A percentile compares a stretch with the other conserved stretches of the same genome.
Evolutionary conservation across 2,113 vertebrate species (phyloP).

Genomic region (Junco hyemalis): DNA sequence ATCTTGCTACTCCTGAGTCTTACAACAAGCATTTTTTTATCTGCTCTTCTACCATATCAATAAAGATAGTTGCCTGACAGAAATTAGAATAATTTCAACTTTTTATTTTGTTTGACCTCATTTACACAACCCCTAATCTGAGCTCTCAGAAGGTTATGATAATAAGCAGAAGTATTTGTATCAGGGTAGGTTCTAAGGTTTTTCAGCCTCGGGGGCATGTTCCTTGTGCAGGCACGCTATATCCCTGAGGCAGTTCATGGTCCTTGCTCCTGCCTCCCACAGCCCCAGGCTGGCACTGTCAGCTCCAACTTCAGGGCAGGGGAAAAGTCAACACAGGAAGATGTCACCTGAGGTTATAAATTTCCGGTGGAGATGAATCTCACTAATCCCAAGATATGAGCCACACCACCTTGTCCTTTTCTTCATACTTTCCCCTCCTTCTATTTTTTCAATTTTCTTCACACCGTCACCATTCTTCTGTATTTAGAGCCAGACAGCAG

Average conservation of each 20-base stretch:
- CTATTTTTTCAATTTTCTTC: not conserved
- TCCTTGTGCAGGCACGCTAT: accelerated
- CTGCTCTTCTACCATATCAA: not conserved
- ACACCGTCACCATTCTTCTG: not conserved
- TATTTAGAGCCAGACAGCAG: not conserved
- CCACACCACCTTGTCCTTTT: not conserved
- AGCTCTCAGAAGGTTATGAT: not conserved
- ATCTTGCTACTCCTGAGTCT: not conserved
- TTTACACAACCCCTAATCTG: not conserved
- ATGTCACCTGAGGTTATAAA: not conserved
- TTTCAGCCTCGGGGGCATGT: not conserved
- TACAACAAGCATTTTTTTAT: not conserved
- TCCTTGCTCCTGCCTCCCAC: not conserved
- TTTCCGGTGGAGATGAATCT: not conserved
- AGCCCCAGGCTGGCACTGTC: not conserved
- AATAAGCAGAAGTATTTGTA: not conserved
- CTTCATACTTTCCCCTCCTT: not conserved
- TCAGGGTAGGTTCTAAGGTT: not conserved
- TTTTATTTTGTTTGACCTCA: not conserved
- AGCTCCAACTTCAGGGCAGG: not conserved
- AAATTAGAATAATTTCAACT: not conserved
- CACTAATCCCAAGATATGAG: not conserved
- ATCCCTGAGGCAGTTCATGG: not conserved
- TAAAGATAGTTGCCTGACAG: not conserved
- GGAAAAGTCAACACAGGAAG: not conserved